Evolutionary conservation across 2,888 invertebrate genomes (phyloP).

Genomic region (Apocheima hispidaria): DNA sequence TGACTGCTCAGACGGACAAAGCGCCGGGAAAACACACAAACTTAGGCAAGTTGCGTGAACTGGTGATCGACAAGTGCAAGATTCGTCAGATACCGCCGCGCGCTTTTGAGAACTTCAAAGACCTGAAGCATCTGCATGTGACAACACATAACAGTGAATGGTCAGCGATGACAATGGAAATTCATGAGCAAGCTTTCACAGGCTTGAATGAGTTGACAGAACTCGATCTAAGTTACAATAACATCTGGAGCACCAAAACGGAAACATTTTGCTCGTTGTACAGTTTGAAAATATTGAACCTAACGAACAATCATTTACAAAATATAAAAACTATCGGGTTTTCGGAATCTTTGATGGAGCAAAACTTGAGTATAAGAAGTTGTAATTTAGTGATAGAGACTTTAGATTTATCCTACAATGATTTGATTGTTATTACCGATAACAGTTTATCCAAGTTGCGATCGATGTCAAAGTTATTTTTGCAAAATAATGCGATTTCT

Average conservation of each 20-base stretch:
- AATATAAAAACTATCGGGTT: conserved; percentile 91
- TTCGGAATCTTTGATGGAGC: conserved; percentile 88
- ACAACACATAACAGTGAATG: conserved; percentile 92
- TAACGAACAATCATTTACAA: conserved; percentile 92
- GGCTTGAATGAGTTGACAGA: conserved; percentile 89
- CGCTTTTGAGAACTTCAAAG: conserved; percentile 89
- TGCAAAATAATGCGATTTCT: conserved; percentile 92
- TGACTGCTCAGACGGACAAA: conserved; percentile 82
- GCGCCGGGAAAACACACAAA: conserved; percentile 82
- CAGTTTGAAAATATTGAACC: conserved; percentile 89
- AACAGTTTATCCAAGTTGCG: conserved; percentile 89
- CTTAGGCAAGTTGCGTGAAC: conserved; percentile 89
- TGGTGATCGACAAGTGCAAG: conserved; percentile 91
- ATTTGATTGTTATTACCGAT: conserved; percentile 89
- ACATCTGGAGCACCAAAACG: conserved; percentile 91
- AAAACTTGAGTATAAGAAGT: conserved; percentile 86
- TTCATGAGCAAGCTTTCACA: conserved; percentile 89
- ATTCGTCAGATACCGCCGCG: conserved; percentile 90
- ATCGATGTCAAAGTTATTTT: conserved; percentile 88
- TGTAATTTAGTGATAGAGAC: conserved; percentile 89
- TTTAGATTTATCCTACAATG: conserved; percentile 91
- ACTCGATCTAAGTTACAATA: conserved; percentile 91
- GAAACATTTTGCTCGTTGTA: conserved; percentile 90
- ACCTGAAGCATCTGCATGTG: conserved; percentile 89
- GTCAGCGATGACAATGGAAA: conserved; percentile 91